Evolutionary conservation across 2,888 invertebrate genomes (phyloP), one percentile per base, ranked within the genome.

Genomic region (Sesia apiformis): DNA sequence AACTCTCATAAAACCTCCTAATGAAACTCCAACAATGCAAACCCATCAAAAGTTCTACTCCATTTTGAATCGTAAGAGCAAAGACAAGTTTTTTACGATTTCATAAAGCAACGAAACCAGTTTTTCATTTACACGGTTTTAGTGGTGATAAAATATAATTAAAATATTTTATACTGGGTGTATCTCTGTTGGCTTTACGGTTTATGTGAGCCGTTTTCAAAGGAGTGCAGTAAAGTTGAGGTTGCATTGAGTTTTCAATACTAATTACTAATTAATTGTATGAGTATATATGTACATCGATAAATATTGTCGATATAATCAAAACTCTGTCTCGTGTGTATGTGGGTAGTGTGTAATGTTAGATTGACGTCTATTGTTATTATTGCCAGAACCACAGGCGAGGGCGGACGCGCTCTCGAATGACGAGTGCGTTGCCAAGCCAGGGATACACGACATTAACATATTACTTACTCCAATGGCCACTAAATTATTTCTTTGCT

Each of bases 71-170:
- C 74, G 70, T 69, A 61, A 58, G 67, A 63, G 67, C 65, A 75
- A 77, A 78, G 84, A 84, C 83, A 87, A 87, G 85, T 86, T 87
- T 86, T 84, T 89, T 87, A 88, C 82, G 87, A 82, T 84, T 86
- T 81, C 81, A 85, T 85, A 84, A 85, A 85, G 78, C 78, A 78
- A 70, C 73, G 75, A 74, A 80, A 83, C 81, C 84, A 80, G 87
- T 87, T 89, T 89, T 89, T 89, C 88, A 89, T 89, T 89, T 88
- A 88, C 87, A 88, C 84, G 73, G 78, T 78, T 87, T 86, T 87
- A 88, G 87, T 85, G 81, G 81, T 75, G 74, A 81, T 89, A 88
- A 89, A 89, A 87, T 87, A 88, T 89, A 89, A 89, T 89, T 89
- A 89, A 88, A 89, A 89, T 89, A 89, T 88, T 89, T 88, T 87